Evolutionary conservation across 2,113 vertebrate species (phyloP), one percentile per base, ranked within the genome.

Genomic region (Hippocampus mohnikei): DNA sequence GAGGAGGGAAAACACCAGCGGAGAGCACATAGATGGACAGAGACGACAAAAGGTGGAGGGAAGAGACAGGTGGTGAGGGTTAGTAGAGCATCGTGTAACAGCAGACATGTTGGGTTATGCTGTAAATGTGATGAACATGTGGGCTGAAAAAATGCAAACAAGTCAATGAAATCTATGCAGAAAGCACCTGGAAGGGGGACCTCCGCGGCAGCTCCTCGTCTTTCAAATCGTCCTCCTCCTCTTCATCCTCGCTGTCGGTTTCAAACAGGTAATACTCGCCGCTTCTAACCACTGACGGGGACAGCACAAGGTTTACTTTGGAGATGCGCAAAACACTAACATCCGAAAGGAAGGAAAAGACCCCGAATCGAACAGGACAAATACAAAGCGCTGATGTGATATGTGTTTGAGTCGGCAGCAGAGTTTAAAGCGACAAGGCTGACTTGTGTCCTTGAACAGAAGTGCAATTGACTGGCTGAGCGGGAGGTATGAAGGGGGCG

Each of bases 191-290:
- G 85, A 99, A 99, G 0, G 96, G 96, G 3, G 96, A 98, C 87
- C 94, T 99, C 81, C 91, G 95, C 0, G 93, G 94, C 1, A 79
- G 91, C 1, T 98, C 96, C 16, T 96, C 95, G 13, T 97, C 95
- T 78, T 94, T 95, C 90, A 94, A 95, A 46, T 94, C 92, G 10
- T 95, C 92, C 66, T 99, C 96, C 65, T 98, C 95, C 66, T 95
- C 97, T 72, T 98, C 97, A 50, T 99, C 97, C 93, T 98, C 97
- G 74, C 97, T 99, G 81, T 99, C 97, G 87, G 97, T 98, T 92
- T 99, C 97, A 97, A 99, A 99, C 83, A 99, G 95, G 93, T 99
- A 99, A 95, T 99, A 99, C 93, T 99, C 96, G 91, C 97, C 97
- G 92, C 96, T 98, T 89, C 96, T 97, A 87, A 99, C 96, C 96